These are phyloP conservation scores for Leucophenga maculata DNA, from an alignment of 2,888 invertebrate genomes.

Conservation along the genomic window DNA sequence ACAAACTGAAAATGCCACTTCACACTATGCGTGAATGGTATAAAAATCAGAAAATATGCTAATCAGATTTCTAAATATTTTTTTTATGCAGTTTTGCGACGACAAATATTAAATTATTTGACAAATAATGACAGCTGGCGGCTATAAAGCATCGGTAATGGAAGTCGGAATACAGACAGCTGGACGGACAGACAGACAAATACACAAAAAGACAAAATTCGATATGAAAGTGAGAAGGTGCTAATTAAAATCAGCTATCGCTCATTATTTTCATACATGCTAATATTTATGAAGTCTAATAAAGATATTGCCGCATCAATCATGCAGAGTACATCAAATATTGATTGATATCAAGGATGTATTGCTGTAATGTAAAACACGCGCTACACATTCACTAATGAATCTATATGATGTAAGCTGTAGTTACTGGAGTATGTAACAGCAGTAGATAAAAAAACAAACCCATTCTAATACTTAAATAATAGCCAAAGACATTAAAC, in stretches of 20 bases:
- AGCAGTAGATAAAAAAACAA: too few relatives aligned
- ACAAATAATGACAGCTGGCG: constrained; percentile 51
- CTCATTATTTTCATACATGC: neutral
- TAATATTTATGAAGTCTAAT: neutral
- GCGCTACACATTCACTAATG: too few relatives aligned
- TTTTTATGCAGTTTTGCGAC: constrained; percentile 43
- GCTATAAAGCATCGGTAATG: neutral
- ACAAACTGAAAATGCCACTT: too few relatives aligned
- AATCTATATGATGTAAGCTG: too few relatives aligned
- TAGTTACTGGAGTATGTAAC: too few relatives aligned
- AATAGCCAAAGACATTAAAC: neutral
- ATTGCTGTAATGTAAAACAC: too few relatives aligned
- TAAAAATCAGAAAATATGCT: constrained; percentile 21
- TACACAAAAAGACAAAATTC: neutral
- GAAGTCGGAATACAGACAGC: neutral
- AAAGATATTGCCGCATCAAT: neutral
- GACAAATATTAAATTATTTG: constrained; percentile 40
- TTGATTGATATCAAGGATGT: too few relatives aligned
- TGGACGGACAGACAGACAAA: neutral
- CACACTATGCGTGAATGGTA: too few relatives aligned
- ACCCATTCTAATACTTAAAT: neutral
- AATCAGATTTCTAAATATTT: constrained; percentile 51
- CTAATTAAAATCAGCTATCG: constrained; percentile 13
- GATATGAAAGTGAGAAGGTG: neutral
- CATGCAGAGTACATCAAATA: too few relatives aligned